Base-by-base conservation (phyloP, 1,140 invertebrate species). In the Anoplophora glabripennis region DNA sequence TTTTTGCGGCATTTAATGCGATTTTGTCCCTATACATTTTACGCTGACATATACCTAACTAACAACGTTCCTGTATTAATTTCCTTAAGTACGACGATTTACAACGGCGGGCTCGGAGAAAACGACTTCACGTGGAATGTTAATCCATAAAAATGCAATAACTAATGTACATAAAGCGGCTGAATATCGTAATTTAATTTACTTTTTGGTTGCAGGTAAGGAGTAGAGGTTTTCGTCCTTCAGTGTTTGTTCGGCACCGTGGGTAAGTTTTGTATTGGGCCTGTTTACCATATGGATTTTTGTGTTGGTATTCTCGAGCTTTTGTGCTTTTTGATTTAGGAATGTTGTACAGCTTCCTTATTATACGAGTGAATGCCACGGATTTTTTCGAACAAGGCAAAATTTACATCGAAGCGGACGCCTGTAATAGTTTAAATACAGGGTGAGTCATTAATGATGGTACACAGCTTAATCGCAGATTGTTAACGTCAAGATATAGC, bases 151-250 rank as follows among this genome's bases (percentile, higher is more conserved):
- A 66, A 66, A 66, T 64, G 62, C 53, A 66, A 61, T 64, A 66
- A 66, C 61, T 66, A 66, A 61, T 46, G 53, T 53, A 57, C 53
- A 64, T 57, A 59, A 61, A 63, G 45, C 47, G 53, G 28, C 38
- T 57, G 59, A 63, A 65, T 57, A 63, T 65, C 34, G 59, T 65
- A 65, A 65, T 65, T 65, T 65, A 66, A 66, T 66, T 66, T 66
- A 54, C 54, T 48, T 66, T 66, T 64, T 63, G 40, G 51, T 65
- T 64, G 54, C 64, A 66, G 64, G 64, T 66, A 61, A 64, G 64
- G 35, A 45, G 51, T 37, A 57, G 42, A 47, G 52, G 28, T 54
- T 48, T 55, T 60, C 55, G 52, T 47, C 44, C 57, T 53, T 38
- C n/a, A 18, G 18, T 40, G 38, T 45, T 45, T 36, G 44, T 56